Evolutionary conservation across 2,113 vertebrate species (phyloP).

Genomic region (Gadus macrocephalus): DNA sequence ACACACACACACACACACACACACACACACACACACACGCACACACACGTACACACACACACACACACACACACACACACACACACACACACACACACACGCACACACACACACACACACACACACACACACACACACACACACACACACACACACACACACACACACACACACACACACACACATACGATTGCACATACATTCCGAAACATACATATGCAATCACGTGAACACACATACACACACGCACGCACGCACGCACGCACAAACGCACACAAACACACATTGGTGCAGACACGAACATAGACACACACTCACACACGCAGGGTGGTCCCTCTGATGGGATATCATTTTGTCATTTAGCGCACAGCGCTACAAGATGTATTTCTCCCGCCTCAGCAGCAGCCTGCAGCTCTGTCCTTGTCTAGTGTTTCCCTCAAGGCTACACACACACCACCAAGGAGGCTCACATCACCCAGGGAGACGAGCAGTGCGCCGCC

Average conservation of each 20-base stretch:
- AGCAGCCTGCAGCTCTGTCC: constrained; percentile 59
- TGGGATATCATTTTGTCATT: constrained; percentile 77
- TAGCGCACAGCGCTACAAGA: constrained; percentile 73
- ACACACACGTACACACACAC: too few species aligned
- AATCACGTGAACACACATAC: neutral
- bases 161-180: neutral
- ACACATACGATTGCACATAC: neutral
- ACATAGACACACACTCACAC: constrained; percentile 35
- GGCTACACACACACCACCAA: constrained; percentile 56
- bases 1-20: too few species aligned
- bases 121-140: too few species aligned
- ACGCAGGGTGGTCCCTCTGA: constrained; percentile 56
- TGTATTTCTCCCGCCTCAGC: constrained; percentile 64
- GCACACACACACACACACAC: too few species aligned
- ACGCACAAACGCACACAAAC: constrained; percentile 14
- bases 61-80: too few species aligned
- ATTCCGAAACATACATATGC: neutral
- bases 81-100: too few species aligned
- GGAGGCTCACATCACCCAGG: constrained; percentile 50
- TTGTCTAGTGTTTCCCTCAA: constrained; percentile 70
- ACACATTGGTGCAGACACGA: constrained; percentile 10
- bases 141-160: too few species aligned
- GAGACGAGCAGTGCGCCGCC: constrained; percentile 57
- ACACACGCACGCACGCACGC: constrained; percentile 3
- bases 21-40: too few species aligned